Evolutionary conservation across 2,888 invertebrate species (phyloP).

Genomic region (Colostygia pectinataria): DNA sequence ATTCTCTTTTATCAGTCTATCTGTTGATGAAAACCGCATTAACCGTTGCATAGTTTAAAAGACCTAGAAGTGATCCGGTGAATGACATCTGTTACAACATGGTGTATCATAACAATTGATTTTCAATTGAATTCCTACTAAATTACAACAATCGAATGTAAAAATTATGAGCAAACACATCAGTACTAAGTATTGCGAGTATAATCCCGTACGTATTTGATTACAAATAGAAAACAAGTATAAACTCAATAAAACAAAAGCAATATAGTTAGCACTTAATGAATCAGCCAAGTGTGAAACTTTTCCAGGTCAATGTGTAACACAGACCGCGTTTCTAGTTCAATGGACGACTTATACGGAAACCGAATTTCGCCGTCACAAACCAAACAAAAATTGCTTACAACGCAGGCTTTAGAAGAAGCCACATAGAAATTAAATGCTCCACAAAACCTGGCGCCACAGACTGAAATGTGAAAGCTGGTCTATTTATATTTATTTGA

Average conservation of each 20-base stretch:
- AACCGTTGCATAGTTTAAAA: too few relatives aligned
- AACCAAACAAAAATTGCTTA: not conserved
- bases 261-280: constrained; percentile 15
- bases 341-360: not conserved
- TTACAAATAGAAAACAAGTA: constrained; percentile 4
- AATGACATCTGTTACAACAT: too few relatives aligned
- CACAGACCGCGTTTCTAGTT: not conserved
- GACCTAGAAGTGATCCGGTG: too few relatives aligned
- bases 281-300: constrained; percentile 24
- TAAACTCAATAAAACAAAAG: not conserved
- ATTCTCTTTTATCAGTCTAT: too few relatives aligned
- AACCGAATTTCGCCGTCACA: not conserved
- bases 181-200: not conserved
- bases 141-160: not conserved
- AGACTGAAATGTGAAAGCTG: not conserved
- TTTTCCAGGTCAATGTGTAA: constrained; percentile 23
- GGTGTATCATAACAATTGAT: too few relatives aligned
- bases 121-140: not conserved
- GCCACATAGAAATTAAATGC: not conserved
- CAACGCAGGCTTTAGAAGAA: not conserved
- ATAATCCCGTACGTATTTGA: not conserved
- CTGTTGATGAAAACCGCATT: too few relatives aligned
- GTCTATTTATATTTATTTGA: too few relatives aligned
- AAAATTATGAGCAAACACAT: not conserved
- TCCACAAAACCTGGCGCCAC: not conserved